Conservation (phyloP, 2,888 invertebrate genomes). For the Blomia tropicalis region DNA sequence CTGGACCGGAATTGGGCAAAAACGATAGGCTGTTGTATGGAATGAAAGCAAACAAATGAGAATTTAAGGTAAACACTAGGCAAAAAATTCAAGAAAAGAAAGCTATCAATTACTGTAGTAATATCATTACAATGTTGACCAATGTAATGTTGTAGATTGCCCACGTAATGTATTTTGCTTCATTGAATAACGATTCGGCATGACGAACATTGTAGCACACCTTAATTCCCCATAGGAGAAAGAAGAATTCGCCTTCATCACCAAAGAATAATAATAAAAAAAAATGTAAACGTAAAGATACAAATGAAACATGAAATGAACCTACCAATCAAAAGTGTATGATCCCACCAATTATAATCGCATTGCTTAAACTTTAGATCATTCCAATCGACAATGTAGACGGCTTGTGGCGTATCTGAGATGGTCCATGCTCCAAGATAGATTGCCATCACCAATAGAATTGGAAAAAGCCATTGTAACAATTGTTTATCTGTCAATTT, state of each 20-base stretch:
- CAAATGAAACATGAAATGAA: constrained; percentile 2
- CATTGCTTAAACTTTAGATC: constrained; percentile 74
- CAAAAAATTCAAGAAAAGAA: too few species aligned
- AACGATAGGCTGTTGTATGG: constrained; percentile 52
- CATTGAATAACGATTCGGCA: constrained; percentile 80
- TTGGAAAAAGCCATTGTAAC: constrained; percentile 80
- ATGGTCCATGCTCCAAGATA: constrained; percentile 79
- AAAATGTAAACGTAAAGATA: neutral
- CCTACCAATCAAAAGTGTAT: constrained; percentile 67
- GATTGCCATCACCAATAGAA: constrained; percentile 69
- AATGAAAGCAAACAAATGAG: neutral
- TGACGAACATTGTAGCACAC: constrained; percentile 44
- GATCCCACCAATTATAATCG: constrained; percentile 85
- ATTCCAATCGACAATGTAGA: constrained; percentile 34
- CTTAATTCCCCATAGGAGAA: constrained; percentile 39
- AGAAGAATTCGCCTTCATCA: constrained; percentile 35
- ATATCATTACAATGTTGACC: constrained; percentile 77
- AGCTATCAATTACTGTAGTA: constrained; percentile 56
- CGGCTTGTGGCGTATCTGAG: constrained; percentile 61
- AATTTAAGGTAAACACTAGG: neutral
- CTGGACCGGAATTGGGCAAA: constrained; percentile 70
- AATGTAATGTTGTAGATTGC: constrained; percentile 86
- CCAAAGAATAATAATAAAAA: neutral
- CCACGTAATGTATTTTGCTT: constrained; percentile 77
- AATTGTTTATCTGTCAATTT: constrained; percentile 81